Evolutionary conservation across 1,140 invertebrate genomes (phyloP), one percentile per base, ranked within the genome.

Genomic region (Drosophila santomea): DNA sequence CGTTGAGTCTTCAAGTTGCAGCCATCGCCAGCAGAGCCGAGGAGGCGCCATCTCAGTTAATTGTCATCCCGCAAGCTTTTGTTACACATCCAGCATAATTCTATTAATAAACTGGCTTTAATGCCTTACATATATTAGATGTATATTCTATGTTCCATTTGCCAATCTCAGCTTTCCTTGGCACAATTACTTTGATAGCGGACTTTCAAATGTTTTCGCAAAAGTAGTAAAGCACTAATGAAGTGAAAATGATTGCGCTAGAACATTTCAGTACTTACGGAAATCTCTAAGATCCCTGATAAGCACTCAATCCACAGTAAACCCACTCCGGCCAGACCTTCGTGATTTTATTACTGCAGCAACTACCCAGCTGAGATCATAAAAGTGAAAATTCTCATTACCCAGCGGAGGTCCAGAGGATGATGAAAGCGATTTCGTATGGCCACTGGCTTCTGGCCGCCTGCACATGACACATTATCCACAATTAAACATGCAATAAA

Each of bases 401-500:
- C 25, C 28, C 51, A 39, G 23, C 3, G 15, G 25, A 43, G 41
- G 38, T 17, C 11, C 15, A 20, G 36, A 2, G 17, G 14, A 4
- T 43, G 14, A 4, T 43, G 10, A n/a, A 52, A 12, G 14, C 28
- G 51, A 59, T 20, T 59, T 50, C 45, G 14, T 28, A 39, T 45
- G 59, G 73, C 43, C 10, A 39, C 51, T 43, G n/a, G 61, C 58
- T 63, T 61, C 47, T 73, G 45, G 43, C 11, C 59, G 69, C 25
- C 51, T 75, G 73, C 58, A 15, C 14, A 57, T 77, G 74, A 54
- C 67, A 52, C 47, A 79, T 68, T 73, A 74, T 72, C 68, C 80
- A 58, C 61, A 71, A 82, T 85, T 88, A 85, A 68, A 88, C 71
- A 83, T 50, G 83, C 84, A 79, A 86, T 86, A 86, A 86, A 86